Conservation (phyloP, 2,888 invertebrate species). For the Dascillus cervinus region DNA sequence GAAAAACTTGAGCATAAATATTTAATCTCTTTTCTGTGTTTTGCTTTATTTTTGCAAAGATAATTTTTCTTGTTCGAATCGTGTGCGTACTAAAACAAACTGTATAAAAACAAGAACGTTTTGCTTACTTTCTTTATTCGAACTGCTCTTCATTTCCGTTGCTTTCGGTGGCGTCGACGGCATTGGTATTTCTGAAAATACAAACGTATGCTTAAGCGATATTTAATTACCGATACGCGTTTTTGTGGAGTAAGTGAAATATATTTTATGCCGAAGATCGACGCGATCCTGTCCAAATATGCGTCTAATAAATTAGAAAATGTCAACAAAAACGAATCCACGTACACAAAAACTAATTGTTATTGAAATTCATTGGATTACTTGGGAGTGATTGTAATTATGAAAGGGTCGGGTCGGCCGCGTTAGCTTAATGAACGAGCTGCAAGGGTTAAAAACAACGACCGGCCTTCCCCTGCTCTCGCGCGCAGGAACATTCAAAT, state of each 20-base stretch:
- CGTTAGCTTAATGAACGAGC: conserved; percentile 20
- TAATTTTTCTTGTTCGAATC: too few species aligned
- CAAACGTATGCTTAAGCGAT: conserved; percentile 1
- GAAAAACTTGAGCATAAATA: too few species aligned
- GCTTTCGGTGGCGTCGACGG: conserved; percentile 79
- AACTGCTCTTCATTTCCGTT: conserved; percentile 68
- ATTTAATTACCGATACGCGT: conserved; percentile 3
- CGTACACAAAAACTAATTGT: too few species aligned
- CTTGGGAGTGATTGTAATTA: conserved; percentile 22
- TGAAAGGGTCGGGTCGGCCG: conserved; percentile 18
- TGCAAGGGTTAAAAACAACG: conserved; percentile 20
- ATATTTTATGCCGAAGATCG: too few species aligned
- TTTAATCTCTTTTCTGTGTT: too few species aligned
- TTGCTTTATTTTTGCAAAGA: too few species aligned
- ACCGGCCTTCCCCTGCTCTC: conserved; percentile 2
- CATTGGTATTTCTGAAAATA: conserved; percentile 76
- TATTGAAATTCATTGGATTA: conserved; percentile 21
- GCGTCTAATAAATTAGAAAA: too few species aligned
- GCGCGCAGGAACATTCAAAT: not conserved
- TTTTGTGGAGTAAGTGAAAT: too few species aligned
- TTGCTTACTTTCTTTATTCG: conserved; percentile 65
- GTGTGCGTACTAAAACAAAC: too few species aligned
- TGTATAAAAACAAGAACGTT: too few species aligned
- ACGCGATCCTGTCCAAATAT: too few species aligned
- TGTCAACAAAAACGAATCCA: too few species aligned